A percentile compares a stretch with the other conserved stretches of the same genome.
phyloP scores from a whole-genome alignment of 1,140 invertebrate genomes.

The Eupeodes corollae region DNA sequence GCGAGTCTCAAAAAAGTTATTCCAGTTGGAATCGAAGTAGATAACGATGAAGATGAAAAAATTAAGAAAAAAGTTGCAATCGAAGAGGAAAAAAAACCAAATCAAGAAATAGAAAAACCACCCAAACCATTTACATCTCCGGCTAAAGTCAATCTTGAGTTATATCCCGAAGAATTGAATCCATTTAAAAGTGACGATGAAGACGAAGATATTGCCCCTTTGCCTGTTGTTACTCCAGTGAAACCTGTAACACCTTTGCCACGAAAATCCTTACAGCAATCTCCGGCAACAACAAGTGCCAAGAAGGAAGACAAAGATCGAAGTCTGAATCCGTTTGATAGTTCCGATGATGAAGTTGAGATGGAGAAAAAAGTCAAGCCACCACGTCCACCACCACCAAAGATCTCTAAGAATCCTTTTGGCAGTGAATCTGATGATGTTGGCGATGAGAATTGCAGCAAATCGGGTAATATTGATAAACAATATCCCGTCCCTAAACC shows the following conservation, averaged over 20 bases:
- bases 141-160: conserved; percentile 8
- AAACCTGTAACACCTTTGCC: too few relatives aligned
- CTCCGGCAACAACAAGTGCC: background rate
- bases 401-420: conserved; percentile 55
- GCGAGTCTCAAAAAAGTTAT: too few relatives aligned
- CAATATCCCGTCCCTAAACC: conserved; percentile 45
- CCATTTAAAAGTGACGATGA: conserved; percentile 62
- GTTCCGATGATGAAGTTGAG: conserved; percentile 45
- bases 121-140: background rate
- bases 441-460: conserved; percentile 31
- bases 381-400: conserved; percentile 16
- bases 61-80: background rate
- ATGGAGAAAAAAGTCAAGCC: conserved; percentile 20
- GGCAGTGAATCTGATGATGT: conserved; percentile 53
- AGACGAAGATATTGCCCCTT: conserved; percentile 20
- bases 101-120: too few relatives aligned
- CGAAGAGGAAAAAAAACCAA: background rate
- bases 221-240: too few relatives aligned
- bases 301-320: conserved; percentile 4
- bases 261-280: conserved; percentile 36
- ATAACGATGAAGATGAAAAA: background rate
- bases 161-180: conserved; percentile 67
- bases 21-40: background rate
- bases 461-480: conserved; percentile 5
- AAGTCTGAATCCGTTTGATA: conserved; percentile 52